Conservation (phyloP, 2,888 invertebrate genomes). For the Brachycybe producta region DNA sequence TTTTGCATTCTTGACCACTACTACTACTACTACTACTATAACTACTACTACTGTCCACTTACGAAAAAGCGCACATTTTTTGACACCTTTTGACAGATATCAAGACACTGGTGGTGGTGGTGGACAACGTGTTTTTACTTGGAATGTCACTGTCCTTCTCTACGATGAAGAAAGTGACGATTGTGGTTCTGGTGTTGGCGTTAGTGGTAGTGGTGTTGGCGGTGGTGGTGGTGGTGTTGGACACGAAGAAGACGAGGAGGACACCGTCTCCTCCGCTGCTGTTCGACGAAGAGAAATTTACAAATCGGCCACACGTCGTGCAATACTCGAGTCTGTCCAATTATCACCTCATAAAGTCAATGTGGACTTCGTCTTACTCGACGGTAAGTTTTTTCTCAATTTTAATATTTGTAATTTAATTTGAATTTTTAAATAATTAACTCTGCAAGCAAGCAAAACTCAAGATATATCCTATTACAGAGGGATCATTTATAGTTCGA, state of each 20-base stretch:
- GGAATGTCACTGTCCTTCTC: slow-evolving; percentile 13
- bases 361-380: slow-evolving; percentile 4
- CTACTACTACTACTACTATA: neutral
- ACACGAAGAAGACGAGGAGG: neutral
- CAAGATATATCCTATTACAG: too few species aligned
- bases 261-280: neutral
- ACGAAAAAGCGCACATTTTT: too few species aligned
- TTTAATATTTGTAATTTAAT: too few species aligned
- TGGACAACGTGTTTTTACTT: neutral
- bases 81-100: too few species aligned
- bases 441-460: too few species aligned
- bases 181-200: neutral
- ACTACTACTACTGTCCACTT: neutral
- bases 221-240: neutral
- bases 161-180: slow-evolving; percentile 15
- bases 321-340: neutral
- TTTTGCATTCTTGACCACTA: too few species aligned
- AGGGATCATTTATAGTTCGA: too few species aligned
- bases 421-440: too few species aligned
- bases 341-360: slow-evolving; percentile 7
- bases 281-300: neutral
- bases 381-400: too few species aligned
- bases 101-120: too few species aligned
- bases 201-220: neutral
- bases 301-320: slow-evolving; percentile 5